Conservation (phyloP, 1,140 invertebrate genomes). For the Leptinotarsa texana region DNA sequence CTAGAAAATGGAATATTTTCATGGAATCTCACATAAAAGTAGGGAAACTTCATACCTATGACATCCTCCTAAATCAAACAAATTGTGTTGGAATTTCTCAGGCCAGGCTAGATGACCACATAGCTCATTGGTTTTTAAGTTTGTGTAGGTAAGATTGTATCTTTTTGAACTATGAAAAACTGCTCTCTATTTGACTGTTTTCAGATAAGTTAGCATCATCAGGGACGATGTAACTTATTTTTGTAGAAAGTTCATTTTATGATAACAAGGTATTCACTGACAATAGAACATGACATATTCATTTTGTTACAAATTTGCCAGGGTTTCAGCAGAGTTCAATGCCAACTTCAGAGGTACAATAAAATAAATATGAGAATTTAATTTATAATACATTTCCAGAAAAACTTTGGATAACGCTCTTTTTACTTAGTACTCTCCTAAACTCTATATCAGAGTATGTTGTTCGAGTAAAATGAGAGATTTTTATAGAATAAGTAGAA, state of each 20-base stretch:
- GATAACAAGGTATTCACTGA: no score
- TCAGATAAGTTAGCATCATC: neutral
- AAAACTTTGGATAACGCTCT: no score
- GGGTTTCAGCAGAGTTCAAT: no score
- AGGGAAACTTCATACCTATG: constrained; percentile 6
- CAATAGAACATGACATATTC: no score
- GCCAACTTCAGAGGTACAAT: no score
- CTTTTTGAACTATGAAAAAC: neutral
- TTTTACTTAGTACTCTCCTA: no score
- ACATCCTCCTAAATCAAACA: constrained; percentile 3
- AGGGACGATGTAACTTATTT: neutral
- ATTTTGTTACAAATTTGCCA: no score
- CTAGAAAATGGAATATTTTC: neutral
- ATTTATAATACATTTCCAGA: no score
- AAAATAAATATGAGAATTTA: no score
- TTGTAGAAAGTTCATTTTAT: neutral
- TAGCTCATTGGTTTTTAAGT: constrained; percentile 23
- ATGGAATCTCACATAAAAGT: neutral
- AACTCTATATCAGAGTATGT: no score
- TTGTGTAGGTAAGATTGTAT: constrained; percentile 12
- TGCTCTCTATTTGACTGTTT: neutral
- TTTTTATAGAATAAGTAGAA: no score
- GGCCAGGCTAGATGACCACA: constrained; percentile 10
- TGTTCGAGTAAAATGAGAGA: no score
- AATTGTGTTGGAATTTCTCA: neutral